Percentiles rank a stretch among this genome's conserved stretches.
phyloP scores from a whole-genome alignment of 2,888 invertebrate species.

The Nineta flava region DNA sequence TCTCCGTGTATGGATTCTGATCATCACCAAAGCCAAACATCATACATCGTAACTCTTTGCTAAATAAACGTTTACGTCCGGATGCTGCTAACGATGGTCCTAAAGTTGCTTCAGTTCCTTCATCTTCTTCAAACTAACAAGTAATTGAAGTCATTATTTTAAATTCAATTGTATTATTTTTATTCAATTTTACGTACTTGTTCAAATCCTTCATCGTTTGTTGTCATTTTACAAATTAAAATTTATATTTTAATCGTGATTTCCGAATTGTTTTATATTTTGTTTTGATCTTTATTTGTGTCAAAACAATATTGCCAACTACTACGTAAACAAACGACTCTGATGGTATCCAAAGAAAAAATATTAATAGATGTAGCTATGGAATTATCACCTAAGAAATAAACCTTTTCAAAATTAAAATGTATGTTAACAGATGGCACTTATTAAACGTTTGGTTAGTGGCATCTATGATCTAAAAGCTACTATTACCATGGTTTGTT shows the following conservation, averaged over 20 bases:
- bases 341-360: no score
- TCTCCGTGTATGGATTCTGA: conserved; percentile 97
- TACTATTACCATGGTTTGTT: no score
- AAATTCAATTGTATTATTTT: not conserved
- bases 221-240: not conserved
- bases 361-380: no score
- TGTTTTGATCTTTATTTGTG: no score
- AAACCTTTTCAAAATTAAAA: no score
- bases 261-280: not conserved
- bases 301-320: no score
- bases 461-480: no score
- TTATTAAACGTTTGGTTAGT: no score
- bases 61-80: conserved; percentile 72
- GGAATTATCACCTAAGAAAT: no score
- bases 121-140: conserved; percentile 45
- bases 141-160: not conserved
- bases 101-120: conserved; percentile 49
- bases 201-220: not conserved
- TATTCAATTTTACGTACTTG: not conserved
- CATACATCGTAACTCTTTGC: conserved; percentile 90
- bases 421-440: no score
- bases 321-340: no score
- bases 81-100: conserved; percentile 37
- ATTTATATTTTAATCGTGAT: not conserved
- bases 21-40: conserved; percentile 99